Percentiles rank a stretch among this genome's conserved stretches.
These are phyloP conservation scores for Andinoacara biseriatus DNA, from an alignment of 2,113 vertebrate genomes.

Conservation along the genomic window DNA sequence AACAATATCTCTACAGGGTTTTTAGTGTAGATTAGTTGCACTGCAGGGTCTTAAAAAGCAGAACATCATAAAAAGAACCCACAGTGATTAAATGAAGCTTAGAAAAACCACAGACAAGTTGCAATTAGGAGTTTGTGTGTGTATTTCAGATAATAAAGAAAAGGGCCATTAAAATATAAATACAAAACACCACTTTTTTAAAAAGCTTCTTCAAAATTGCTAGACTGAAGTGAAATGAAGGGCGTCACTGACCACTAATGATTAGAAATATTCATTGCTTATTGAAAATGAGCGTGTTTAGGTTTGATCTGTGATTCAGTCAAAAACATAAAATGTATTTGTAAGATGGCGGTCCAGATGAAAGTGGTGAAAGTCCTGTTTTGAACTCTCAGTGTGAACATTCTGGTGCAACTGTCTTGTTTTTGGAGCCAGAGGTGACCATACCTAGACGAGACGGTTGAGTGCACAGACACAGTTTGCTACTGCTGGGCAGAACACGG, in stretches of 20 bases:
- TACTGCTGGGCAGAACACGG: background rate
- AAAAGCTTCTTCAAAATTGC: slow-evolving; percentile 12
- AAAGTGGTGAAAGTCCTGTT: background rate
- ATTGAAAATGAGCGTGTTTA: slow-evolving; percentile 27
- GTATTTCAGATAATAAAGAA: slow-evolving; percentile 3
- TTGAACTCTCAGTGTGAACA: too few relatives aligned
- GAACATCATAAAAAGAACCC: slow-evolving; percentile 15
- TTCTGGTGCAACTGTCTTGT: background rate
- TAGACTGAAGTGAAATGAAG: background rate
- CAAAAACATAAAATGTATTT: background rate
- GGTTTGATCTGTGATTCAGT: background rate
- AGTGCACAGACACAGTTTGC: background rate
- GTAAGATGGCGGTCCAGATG: background rate
- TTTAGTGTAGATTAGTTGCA: background rate
- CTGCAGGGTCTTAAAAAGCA: background rate
- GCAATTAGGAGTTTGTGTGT: slow-evolving; percentile 1
- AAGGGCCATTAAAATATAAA: slow-evolving; percentile 1
- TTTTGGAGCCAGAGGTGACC: background rate
- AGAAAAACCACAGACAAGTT: slow-evolving; percentile 1
- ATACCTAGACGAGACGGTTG: too few relatives aligned
- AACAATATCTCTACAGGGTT: background rate
- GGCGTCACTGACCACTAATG: slow-evolving; percentile 8
- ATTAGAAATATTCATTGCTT: background rate
- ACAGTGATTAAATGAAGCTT: slow-evolving; percentile 7
- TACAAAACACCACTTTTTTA: background rate